Base-by-base conservation (phyloP, 1,140 invertebrate species). In the Tetragonula clypearis region DNA sequence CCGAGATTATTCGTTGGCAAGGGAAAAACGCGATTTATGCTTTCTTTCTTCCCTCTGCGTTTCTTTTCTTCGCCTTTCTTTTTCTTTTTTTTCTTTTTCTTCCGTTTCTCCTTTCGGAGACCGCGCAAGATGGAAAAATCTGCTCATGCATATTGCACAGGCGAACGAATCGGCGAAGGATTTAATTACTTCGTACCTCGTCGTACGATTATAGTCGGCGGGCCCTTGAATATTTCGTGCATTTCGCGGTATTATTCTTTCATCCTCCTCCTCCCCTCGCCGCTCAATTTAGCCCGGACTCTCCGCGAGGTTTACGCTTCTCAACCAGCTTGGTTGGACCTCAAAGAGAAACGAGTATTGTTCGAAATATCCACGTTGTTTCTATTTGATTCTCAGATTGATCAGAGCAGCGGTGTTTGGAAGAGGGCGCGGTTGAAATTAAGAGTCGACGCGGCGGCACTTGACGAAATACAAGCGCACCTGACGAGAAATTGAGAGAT, bases 131-230 rank as follows among this genome's bases (percentile, higher is more conserved):
- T 6, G 53, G 26, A 62, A 62, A 72, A 79, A 55, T 72, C 65
- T 68, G 56, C 82, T 73, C 77, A 85, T 80, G 78, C 78, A 80
- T 79, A 84, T 84, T 84, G 82, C 75, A 84, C 82, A 55, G 62
- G 35, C 53, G 74, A 68, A 69, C 74, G 79, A 85, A 80, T 92
- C 86, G 71, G 9, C 82, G 56, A 56, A 85, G 87, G 87, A 87
- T 81, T 91, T 84, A 84, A 84, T 84, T 84, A 84, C 82, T 79
- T 21, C 6, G 3, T 53, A 35, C 35, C 35, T 1, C 4, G 9
- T 4, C 35, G 19, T 41, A 66, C 30, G 75, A 84, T 84, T 79
- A 71, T 69, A 62, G 56, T 55, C 49, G 14, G 15, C 41, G 53
- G 56, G 55, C 72, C 56, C 41, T 72, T 79, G 76, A 84, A 84